phyloP scores from a whole-genome alignment of 2,113 vertebrate genomes.

The Pseudorectes ferrugineus region DNA sequence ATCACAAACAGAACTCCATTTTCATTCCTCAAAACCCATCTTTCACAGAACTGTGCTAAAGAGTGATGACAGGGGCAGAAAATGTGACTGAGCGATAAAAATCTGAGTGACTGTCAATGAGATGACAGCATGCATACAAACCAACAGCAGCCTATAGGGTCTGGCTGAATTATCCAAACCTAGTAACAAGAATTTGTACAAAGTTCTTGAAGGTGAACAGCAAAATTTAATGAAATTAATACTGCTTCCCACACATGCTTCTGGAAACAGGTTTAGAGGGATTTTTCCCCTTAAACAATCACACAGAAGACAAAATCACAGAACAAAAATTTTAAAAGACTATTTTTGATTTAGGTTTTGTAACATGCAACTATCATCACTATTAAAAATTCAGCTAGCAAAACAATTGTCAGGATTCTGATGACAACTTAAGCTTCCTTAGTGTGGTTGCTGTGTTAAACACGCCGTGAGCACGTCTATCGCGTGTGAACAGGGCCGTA shows the following conservation, averaged over 20 bases:
- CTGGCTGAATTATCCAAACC: not conserved
- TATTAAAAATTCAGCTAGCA: not conserved
- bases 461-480: not conserved
- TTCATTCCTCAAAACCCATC: not conserved
- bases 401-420: not conserved
- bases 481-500: not conserved
- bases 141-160: not conserved
- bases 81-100: not conserved
- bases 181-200: not conserved
- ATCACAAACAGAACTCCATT: not conserved
- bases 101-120: not conserved
- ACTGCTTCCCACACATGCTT: not conserved
- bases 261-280: not conserved
- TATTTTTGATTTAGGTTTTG: not conserved
- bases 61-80: conserved; percentile 19
- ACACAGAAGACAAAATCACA: not conserved
- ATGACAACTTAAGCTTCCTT: not conserved
- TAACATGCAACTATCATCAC: not conserved
- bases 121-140: not conserved
- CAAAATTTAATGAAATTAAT: not conserved
- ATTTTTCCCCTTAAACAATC: not conserved
- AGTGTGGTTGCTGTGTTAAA: not conserved
- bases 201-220: not conserved
- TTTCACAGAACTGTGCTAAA: not conserved
- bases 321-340: not conserved